Evolutionary conservation across 2,797 vertebrate species (phyloP).

Genomic region (Lepus oiostolus): DNA sequence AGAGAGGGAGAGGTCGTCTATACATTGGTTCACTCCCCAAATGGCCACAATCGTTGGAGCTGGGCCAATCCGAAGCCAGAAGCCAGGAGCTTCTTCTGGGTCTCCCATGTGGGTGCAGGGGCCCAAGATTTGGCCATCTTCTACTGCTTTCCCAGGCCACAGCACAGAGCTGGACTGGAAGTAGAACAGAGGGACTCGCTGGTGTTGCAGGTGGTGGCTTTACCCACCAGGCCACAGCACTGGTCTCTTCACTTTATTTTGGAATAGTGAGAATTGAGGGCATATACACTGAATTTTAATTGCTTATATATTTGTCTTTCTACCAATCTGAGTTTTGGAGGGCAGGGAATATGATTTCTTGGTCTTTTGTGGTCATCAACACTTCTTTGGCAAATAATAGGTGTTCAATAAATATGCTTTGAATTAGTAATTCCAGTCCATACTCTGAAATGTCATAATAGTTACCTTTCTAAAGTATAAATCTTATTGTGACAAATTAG

Average conservation of each 20-base stretch:
- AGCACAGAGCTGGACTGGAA: too few relatives aligned
- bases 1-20: too few relatives aligned
- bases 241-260: background rate
- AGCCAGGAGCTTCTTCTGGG: too few relatives aligned
- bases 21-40: too few relatives aligned
- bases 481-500: constrained; percentile 26
- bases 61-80: too few relatives aligned
- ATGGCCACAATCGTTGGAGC: too few relatives aligned
- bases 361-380: background rate
- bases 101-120: too few relatives aligned
- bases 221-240: too few relatives aligned
- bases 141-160: too few relatives aligned
- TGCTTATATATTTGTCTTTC: background rate
- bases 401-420: background rate
- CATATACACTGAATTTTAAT: constrained; percentile 29
- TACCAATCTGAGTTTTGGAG: constrained; percentile 20
- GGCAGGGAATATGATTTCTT: background rate
- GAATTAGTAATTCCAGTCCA: constrained; percentile 44
- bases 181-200: too few relatives aligned
- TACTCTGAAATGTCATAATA: constrained; percentile 22
- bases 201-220: too few relatives aligned
- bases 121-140: too few relatives aligned
- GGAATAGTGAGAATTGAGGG: constrained; percentile 2
- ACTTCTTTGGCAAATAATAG: constrained; percentile 49
- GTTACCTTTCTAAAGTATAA: constrained; percentile 54